Conservation (phyloP, 2,113 vertebrate genomes). For the Puntigrus tetrazona region DNA sequence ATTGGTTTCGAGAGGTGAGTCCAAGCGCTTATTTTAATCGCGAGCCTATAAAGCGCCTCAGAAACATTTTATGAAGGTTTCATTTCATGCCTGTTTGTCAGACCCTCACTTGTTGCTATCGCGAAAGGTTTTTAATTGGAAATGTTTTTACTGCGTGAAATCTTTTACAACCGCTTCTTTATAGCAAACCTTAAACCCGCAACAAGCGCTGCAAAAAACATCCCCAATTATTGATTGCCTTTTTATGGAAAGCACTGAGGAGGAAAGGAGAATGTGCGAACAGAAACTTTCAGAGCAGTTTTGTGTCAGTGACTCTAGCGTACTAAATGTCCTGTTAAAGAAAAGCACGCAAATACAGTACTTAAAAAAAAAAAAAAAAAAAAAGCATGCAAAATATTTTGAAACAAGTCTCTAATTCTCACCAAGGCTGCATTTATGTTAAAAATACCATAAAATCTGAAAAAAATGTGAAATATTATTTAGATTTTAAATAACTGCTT, state of each 20-base stretch:
- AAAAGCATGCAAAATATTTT: too few relatives aligned
- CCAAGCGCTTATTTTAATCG: neutral
- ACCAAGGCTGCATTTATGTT: too few relatives aligned
- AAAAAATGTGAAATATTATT: neutral
- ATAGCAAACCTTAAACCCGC: neutral
- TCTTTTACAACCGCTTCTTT: slow-evolving; percentile 3
- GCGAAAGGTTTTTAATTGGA: slow-evolving; percentile 10
- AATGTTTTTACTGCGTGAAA: neutral
- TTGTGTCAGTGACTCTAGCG: neutral
- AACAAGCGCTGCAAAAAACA: neutral
- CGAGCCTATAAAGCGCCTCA: neutral
- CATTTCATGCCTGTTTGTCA: slow-evolving; percentile 12
- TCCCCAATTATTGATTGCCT: neutral
- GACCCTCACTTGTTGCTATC: neutral
- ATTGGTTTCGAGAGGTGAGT: slow-evolving; percentile 98
- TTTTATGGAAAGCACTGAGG: neutral
- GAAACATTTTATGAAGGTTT: slow-evolving; percentile 21
- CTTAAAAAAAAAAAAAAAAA: too few relatives aligned
- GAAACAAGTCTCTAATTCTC: too few relatives aligned
- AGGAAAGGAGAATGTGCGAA: neutral
- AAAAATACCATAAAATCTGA: too few relatives aligned
- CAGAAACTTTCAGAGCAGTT: neutral
- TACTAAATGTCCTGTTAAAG: too few relatives aligned
- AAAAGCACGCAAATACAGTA: too few relatives aligned
- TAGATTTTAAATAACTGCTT: too few relatives aligned